Base-by-base conservation (phyloP, 2,888 invertebrate species). In the Belgica antarctica region DNA sequence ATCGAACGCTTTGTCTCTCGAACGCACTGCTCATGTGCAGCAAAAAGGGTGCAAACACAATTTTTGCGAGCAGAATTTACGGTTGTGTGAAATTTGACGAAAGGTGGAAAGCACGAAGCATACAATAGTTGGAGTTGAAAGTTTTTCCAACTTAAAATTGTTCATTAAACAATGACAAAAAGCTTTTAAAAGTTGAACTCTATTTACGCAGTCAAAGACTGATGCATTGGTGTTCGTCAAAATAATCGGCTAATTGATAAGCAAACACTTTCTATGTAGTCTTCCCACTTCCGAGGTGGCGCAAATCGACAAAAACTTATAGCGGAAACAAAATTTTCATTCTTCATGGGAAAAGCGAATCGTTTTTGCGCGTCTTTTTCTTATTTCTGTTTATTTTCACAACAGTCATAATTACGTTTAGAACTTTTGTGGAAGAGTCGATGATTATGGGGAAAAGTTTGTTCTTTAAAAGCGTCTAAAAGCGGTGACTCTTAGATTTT, bases 1-100 rank as follows among this genome's bases (percentile, higher is more conserved):
- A n/a, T n/a, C 5, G 8, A 15, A 41, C 2, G 41, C 41, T 5
- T 41, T 41, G 12, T 10, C 41, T 10, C 10, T 41, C n/a, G 10
- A 41, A 41, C 41, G 41, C 52, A 22, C 17, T 52, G 52, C 52
- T 52, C 52, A 52, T 52, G 52, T 17, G 52, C 52, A 52, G 52
- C 8, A 3, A 8, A n/a, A 19, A 52, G 52, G 17, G 52, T 52
- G n/a, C n/a, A 10, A 52, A 52, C 19, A 41, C n/a, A n/a, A n/a
- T 52, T 52, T 41, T 52, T 22, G 17, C 52, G 52, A 19, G 52
- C 2, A 52, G 52, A 52, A 52, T 19, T 19, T 52, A 10, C 8
- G 52, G 7, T 52, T 52, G 52, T 52, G 52, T 52, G 52, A 22
- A 19, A 22, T 52, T 52, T 52, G 52, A 52, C 7, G 52, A 52